phyloP scores from a whole-genome alignment of 2,113 vertebrate species.

The Vulpes vulpes region DNA sequence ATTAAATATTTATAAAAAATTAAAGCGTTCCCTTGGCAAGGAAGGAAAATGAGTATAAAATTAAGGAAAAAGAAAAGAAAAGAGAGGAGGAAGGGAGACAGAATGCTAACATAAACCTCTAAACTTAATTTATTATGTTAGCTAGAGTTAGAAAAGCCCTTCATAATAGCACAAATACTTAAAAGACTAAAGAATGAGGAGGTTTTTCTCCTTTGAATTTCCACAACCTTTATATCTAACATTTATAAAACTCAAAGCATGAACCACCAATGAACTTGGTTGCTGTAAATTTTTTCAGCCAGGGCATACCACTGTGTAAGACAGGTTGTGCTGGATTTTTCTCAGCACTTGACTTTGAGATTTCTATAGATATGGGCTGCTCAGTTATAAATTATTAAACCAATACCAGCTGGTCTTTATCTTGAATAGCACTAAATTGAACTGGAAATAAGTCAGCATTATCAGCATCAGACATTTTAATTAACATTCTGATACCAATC shows the following conservation, averaged over 20 bases:
- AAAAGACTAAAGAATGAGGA: background rate
- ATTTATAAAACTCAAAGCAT: constrained; percentile 18
- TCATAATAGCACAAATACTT: background rate
- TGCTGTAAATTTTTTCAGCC: background rate
- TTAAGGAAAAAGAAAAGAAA: background rate
- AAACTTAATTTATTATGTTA: constrained; percentile 20
- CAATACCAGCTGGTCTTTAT: constrained; percentile 47
- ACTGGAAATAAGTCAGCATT: constrained; percentile 66
- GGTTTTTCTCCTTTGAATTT: background rate
- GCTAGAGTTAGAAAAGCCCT: background rate
- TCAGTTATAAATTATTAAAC: constrained; percentile 74
- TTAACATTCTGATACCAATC: constrained; percentile 57
- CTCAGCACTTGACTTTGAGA: constrained; percentile 49
- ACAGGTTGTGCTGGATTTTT: constrained; percentile 45
- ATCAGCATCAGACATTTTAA: constrained; percentile 41
- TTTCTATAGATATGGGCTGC: constrained; percentile 35
- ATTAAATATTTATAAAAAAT: background rate
- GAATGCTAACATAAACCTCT: background rate
- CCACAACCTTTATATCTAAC: constrained; percentile 3
- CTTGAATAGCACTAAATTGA: constrained; percentile 61
- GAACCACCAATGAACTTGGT: background rate
- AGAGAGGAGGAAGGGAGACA: no score
- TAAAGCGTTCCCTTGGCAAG: background rate
- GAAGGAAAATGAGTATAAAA: background rate
- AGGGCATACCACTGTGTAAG: background rate